Evolutionary conservation across 2,888 invertebrate species (phyloP).

Genomic region (Macroteleia sp.): DNA sequence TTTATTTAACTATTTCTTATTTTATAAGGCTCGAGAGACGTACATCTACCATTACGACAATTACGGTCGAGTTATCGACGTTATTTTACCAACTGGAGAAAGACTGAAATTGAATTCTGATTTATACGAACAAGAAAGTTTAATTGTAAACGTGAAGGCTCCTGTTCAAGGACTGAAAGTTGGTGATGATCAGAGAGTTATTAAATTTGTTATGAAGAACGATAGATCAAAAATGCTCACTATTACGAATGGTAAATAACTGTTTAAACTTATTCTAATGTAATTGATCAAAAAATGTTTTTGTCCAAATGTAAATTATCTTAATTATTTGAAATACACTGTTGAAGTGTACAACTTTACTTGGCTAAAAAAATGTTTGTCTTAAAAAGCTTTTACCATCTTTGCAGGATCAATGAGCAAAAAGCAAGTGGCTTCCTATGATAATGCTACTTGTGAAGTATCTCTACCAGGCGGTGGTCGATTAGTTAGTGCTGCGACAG

Average conservation of each 20-base stretch:
- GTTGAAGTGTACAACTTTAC: no score
- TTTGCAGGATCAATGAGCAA: constrained; percentile 87
- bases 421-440: constrained; percentile 90
- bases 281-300: no score
- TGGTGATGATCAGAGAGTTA: constrained; percentile 84
- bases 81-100: constrained; percentile 96
- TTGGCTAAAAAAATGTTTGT: no score
- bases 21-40: constrained; percentile 90
- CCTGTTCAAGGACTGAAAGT: constrained; percentile 86
- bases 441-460: constrained; percentile 91
- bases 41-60: constrained; percentile 96
- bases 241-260: constrained; percentile 88
- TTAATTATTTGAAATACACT: no score
- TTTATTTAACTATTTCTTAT: constrained; percentile 4
- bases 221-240: constrained; percentile 88
- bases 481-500: constrained; percentile 90
- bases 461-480: constrained; percentile 90
- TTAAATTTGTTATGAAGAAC: constrained; percentile 87
- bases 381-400: neutral
- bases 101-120: constrained; percentile 91
- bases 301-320: no score
- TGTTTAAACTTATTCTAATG: no score
- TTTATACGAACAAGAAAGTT: constrained; percentile 90
- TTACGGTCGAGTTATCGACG: constrained; percentile 93
- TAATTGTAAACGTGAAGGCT: constrained; percentile 89